Evolutionary conservation across 2,797 vertebrate genomes (phyloP).

Genomic region (Dendrocincla fuliginosa): DNA sequence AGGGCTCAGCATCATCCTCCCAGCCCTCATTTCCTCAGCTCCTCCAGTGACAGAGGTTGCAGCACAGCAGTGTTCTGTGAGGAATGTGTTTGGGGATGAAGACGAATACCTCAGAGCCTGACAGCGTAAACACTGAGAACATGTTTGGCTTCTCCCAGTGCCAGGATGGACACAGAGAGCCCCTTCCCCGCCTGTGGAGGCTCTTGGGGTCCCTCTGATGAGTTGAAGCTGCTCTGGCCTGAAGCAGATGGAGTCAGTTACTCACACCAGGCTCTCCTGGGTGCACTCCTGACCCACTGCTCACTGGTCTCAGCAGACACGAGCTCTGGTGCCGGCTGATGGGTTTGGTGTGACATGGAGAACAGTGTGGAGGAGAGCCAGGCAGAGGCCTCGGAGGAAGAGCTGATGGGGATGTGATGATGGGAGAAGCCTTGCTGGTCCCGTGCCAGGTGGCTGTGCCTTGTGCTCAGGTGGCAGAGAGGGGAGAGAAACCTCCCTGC

Average conservation of each 20-base stretch:
- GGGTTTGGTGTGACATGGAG: slow-evolving; percentile 25
- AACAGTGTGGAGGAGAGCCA: slow-evolving; percentile 46
- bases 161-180: neutral
- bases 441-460: accelerated
- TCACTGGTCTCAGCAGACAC: slow-evolving; percentile 1
- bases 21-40: neutral
- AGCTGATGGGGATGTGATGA: neutral
- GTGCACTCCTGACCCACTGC: slow-evolving; percentile 49
- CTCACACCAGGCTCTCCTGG: slow-evolving; percentile 35
- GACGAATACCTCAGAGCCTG: neutral
- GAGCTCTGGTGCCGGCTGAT: slow-evolving; percentile 23
- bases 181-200: neutral
- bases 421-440: neutral
- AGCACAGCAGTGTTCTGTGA: slow-evolving; percentile 24
- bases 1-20: neutral
- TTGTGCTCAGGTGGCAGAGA: neutral
- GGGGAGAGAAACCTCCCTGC: neutral
- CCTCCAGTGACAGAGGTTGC: neutral
- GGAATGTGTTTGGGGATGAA: slow-evolving; percentile 65
- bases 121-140: slow-evolving; percentile 41
- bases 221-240: slow-evolving; percentile 36
- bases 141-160: slow-evolving; percentile 46
- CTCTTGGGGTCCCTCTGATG: slow-evolving; percentile 22
- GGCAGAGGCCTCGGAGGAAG: neutral
- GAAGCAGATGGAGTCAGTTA: slow-evolving; percentile 65